Evolutionary conservation across 2,888 invertebrate species (phyloP), one percentile per base, ranked within the genome.

Genomic region (Acronicta aceris): DNA sequence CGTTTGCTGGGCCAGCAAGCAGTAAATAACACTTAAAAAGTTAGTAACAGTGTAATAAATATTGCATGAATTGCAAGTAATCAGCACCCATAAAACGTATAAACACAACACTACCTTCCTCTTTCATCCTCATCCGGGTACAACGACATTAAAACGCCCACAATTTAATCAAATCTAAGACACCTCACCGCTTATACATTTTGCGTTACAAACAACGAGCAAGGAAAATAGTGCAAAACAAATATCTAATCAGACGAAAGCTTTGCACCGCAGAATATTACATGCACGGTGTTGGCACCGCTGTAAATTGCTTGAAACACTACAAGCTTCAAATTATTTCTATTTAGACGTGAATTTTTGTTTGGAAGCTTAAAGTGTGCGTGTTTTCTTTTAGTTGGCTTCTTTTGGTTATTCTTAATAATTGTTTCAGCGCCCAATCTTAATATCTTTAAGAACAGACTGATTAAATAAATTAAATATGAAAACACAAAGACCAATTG

Each of bases 221-320:
- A 55, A 63, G 48, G 53, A 65, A 72, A 76, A 73, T 59, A 62
- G 59, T 63, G 50, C 47, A 65, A 78, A 73, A 78, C 75, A 80
- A 75, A 76, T 74, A 76, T 73, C 75, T 78, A 81, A 81, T 81
- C 81, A 81, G 78, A 70, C 63, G 64, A 81, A 80, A 81, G 81
- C 75, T 79, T 80, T 69, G 73, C 72, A 75, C 67, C 71, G 51
- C 64, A 71, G 55, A 76, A 72, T 80, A 76, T 80, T 76, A 76
- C 81, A 76, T 78, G 71, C 71, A 73, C 65, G 65, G 61, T 71
- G 69, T 62, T 64, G 72, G 41, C 69, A 61, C 53, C 40, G 13
- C 15, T 71, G 76, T 78, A 76, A 78, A 76, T 68, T 76, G 70
- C 68, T 71, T 51, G 55, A 61, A 54, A 65, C 58, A 77, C 62